Evolutionary conservation across 1,140 invertebrate genomes (phyloP).

Genomic region (Ectropis grisescens): DNA sequence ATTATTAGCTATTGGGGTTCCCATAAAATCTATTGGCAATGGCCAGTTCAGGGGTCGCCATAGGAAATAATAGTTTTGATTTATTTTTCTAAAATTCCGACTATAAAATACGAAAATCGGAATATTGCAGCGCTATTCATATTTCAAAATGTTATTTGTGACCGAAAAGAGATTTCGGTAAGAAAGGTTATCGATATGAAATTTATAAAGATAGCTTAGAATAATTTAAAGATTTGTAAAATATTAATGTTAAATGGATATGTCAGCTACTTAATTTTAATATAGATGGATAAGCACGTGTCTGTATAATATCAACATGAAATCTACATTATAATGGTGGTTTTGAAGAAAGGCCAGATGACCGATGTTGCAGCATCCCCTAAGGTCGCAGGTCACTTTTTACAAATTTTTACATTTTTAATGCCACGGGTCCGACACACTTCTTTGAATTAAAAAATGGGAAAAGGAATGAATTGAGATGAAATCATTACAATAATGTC

Average conservation of each 20-base stretch:
- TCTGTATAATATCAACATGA: too few species aligned
- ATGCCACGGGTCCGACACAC: slow-evolving; percentile 9
- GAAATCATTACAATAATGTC: slow-evolving; percentile 6
- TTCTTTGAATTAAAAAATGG: slow-evolving; percentile 6
- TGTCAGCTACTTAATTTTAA: too few species aligned
- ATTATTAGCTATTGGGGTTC: slow-evolving; percentile 26
- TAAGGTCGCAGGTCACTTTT: slow-evolving; percentile 1
- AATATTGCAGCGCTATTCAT: too few species aligned
- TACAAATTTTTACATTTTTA: slow-evolving; percentile 2
- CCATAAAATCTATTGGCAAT: slow-evolving; percentile 17
- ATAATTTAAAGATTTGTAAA: too few species aligned
- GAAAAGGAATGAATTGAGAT: slow-evolving; percentile 5
- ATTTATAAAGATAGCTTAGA: too few species aligned
- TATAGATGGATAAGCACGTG: too few species aligned
- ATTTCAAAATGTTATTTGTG: too few species aligned
- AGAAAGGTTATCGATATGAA: too few species aligned
- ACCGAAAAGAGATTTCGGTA: too few species aligned
- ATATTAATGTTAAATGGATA: too few species aligned
- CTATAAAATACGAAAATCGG: too few species aligned
- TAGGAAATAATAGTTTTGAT: slow-evolving; percentile 1
- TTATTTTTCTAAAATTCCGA: too few species aligned
- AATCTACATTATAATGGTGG: slow-evolving; percentile 10
- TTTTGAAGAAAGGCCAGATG: slow-evolving; percentile 8
- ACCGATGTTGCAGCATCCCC: slow-evolving; percentile 12
- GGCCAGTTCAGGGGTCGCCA: slow-evolving; percentile 5